Evolutionary conservation across 2,888 invertebrate species (phyloP).

Genomic region (Teleogryllus oceanicus): DNA sequence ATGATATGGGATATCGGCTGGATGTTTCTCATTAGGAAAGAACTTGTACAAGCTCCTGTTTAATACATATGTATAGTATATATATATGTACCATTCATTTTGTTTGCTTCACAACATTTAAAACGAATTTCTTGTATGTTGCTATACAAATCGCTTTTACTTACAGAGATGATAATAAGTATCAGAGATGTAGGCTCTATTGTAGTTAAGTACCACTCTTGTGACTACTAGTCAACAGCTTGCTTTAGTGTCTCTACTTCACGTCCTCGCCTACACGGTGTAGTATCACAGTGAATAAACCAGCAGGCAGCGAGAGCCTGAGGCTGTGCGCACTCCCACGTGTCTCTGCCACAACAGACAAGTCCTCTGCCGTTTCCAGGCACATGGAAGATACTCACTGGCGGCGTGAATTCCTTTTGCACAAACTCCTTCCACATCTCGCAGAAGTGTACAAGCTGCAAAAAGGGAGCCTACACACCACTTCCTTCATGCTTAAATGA

Average conservation of each 20-base stretch:
- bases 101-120: conserved; percentile 30
- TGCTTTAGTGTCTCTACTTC: background rate
- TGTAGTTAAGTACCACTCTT: conserved; percentile 21
- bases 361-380: too few species aligned
- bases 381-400: too few species aligned
- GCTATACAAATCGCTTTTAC: conserved; percentile 19
- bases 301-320: conserved; percentile 30
- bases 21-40: conserved; percentile 22
- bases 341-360: too few species aligned
- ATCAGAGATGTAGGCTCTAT: background rate
- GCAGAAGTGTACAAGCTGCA: too few species aligned
- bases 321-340: background rate
- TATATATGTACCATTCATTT: background rate
- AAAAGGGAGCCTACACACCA: too few species aligned
- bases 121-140: conserved; percentile 28
- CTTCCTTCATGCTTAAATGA: too few species aligned
- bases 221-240: conserved; percentile 21
- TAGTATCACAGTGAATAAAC: conserved; percentile 40
- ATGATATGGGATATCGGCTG: conserved; percentile 23
- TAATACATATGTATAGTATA: background rate
- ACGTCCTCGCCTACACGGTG: conserved; percentile 36
- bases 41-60: conserved; percentile 26
- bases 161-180: conserved; percentile 25
- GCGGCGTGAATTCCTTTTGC: too few species aligned
- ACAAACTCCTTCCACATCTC: too few species aligned